Evolutionary conservation across 2,888 invertebrate genomes (phyloP), one percentile per base, ranked within the genome.

Genomic region (Cactoblastis cactorum): DNA sequence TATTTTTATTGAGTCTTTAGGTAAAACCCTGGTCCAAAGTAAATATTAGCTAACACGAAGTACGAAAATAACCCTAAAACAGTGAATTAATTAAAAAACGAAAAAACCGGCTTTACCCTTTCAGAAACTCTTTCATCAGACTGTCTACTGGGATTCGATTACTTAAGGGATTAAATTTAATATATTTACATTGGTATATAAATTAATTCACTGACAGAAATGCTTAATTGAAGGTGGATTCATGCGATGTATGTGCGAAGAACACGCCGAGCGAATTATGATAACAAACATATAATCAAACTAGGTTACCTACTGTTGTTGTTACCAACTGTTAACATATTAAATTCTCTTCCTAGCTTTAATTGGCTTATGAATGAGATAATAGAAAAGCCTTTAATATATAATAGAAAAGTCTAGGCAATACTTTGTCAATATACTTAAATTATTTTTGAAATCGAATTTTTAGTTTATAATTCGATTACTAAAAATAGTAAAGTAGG

Each of bases 81-180:
- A 35, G 18, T 34, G 45, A 34, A 47, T 47, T 37, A 47, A 47
- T 47, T 47, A 47, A 37, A n/a, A 37, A 47, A 35, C 9, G 14
- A 47, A 47, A 47, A 43, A 43, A 43, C 19, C 9, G 3, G 24
- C 24, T 24, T 8, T 24, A 9, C 17, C 37, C 35, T 15, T 47
- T 47, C 12, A 34, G 19, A 34, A 59, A 57, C 58, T 49, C 45
- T 35, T 53, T 53, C 28, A 24, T 14, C 22, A 39, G 22, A 9
- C 22, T 22, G 22, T 22, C 39, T 18, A 22, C 18, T 22, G 12
- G 39, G 12, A 14, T 39, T 19, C 22, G 22, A 22, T 39, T 19
- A 39, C 22, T 39, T 22, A 22, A 39, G 12, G 22, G 22, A 39
- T 39, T 39, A 39, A 22, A n/a, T 38, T 18, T 2, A n/a, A 18